A percentile compares a stretch with the other conserved stretches of the same genome.
These are phyloP conservation scores for Lottia gigantea DNA, from an alignment of 2,888 invertebrate species.

Conservation along the genomic window DNA sequence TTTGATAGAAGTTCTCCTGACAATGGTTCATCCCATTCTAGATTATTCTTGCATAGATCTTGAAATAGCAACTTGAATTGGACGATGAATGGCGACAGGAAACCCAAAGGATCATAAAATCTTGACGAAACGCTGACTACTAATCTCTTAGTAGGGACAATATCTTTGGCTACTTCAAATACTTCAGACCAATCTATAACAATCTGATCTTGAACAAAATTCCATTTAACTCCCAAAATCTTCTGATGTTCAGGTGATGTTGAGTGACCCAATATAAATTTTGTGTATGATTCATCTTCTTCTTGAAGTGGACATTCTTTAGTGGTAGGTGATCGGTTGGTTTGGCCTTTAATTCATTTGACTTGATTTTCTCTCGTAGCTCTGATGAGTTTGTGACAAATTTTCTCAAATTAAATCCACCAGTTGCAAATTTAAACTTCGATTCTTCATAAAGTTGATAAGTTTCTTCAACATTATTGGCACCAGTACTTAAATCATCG, in stretches of 20 bases:
- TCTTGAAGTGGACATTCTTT: background rate
- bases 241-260: background rate
- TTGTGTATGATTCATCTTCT: background rate
- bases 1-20: background rate
- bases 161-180: background rate
- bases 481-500: background rate
- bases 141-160: background rate
- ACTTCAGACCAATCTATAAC: background rate
- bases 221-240: background rate
- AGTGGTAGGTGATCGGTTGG: background rate
- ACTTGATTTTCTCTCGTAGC: background rate
- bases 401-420: conserved; percentile 1
- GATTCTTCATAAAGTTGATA: conserved; percentile 1
- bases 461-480: background rate
- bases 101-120: background rate
- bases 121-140: background rate
- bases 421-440: background rate
- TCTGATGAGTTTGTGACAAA: background rate
- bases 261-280: background rate
- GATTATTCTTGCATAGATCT: background rate
- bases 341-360: background rate
- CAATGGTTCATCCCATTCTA: background rate
- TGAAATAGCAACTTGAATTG: background rate
- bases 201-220: background rate
- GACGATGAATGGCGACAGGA: background rate